Evolutionary conservation across 2,888 invertebrate species (phyloP), one percentile per base, ranked within the genome.

Genomic region (Adela reaumurella): DNA sequence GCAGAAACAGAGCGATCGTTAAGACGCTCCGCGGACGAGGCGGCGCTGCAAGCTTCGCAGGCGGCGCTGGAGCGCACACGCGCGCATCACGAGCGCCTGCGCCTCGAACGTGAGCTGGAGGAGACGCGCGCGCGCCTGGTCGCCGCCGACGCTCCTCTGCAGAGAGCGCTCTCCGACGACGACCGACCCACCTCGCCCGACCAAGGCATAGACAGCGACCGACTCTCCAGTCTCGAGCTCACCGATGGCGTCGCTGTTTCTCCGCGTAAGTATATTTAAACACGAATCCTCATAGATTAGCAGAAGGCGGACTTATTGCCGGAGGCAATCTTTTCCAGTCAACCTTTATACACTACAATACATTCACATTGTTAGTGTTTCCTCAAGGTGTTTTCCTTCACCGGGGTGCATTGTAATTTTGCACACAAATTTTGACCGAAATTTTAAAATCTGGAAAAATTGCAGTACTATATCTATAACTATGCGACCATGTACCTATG

Each of bases 161-260:
- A 54, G 57, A 3, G 63, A 67, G 0, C 62, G 19, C 65, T 58
- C 28, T 70, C 65, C 1, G 74, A 74, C 55, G 76, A 76, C 53
- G 78, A 76, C 14, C 62, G 79, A 19, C 72, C 79, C 2, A 74
- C 88, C 1, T 93, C 93, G 0, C 93, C 94, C 0, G 94, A 94
- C 70, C 83, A 92, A 59, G 93, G 93, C n/a, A 93, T 94, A 54
- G 93, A 93, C 63, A 93, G 92, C 59, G 93, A 93, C 63, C 70
- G 86, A 52, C 71, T 86, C 48, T 82, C 87, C 52, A 82, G 86
- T 64, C 62, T 87, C 58, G 81, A 89, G 73, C 81, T 82, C 53
- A 80, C 80, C 55, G 76, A 79, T 35, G 73, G 67, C 28, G 62
- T 77, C 44, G 63, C 72, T 29, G 59, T 74, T 53, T 77, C 77